A percentile compares a stretch with the other conserved stretches of the same genome.
Evolutionary conservation across 2,113 vertebrate species (phyloP).

Genomic region (Heloderma charlesbogerti): DNA sequence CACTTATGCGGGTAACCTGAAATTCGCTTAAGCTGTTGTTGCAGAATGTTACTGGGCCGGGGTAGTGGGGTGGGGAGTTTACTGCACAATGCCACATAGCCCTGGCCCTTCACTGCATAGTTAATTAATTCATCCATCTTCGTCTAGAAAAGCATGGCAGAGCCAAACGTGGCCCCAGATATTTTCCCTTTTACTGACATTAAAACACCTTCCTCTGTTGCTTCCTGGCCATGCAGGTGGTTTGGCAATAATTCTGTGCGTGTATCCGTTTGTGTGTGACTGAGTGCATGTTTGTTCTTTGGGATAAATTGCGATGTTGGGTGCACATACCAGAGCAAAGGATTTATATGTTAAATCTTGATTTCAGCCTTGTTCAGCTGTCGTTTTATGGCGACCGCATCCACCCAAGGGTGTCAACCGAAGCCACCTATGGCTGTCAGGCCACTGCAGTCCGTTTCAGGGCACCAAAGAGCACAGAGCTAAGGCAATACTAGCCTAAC

Average conservation of each 20-base stretch:
- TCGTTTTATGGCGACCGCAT: neutral
- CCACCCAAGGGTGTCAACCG: neutral
- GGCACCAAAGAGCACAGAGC: too few species aligned
- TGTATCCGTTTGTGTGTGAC: too few species aligned
- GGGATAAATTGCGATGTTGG: neutral
- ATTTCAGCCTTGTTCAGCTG: neutral
- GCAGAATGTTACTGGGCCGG: neutral
- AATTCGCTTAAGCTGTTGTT: neutral
- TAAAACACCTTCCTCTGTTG: neutral
- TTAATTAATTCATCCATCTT: neutral
- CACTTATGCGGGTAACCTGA: neutral
- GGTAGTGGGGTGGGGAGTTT: too few species aligned
- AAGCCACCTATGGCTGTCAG: neutral
- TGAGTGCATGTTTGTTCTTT: too few species aligned
- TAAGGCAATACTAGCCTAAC: too few species aligned
- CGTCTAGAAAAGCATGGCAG: neutral
- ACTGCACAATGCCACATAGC: neutral
- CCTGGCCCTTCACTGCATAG: neutral
- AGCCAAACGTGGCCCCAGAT: neutral
- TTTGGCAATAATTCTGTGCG: neutral
- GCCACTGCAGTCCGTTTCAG: neutral
- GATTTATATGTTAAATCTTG: neutral
- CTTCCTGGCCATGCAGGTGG: neutral
- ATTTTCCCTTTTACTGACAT: neutral
- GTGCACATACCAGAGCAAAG: too few species aligned